phyloP scores from a whole-genome alignment of 2,797 vertebrate genomes.

The Amblyraja radiata region DNA sequence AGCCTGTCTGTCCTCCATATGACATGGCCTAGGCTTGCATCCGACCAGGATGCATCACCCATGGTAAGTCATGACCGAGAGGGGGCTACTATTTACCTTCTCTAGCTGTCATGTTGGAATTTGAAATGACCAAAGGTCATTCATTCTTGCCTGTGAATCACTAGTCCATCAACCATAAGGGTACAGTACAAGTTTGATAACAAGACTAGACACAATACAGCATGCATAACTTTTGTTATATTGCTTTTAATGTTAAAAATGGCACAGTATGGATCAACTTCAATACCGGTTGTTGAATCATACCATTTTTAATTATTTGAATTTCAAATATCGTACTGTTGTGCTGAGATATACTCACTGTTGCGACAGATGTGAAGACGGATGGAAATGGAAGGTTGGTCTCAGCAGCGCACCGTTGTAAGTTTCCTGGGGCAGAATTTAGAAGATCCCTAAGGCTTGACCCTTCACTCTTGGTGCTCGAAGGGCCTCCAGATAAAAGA shows the following conservation, averaged over 20 bases:
- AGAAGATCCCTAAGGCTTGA: slow-evolving; percentile 94
- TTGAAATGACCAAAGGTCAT: no score
- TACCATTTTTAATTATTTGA: not conserved
- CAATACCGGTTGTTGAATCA: not conserved
- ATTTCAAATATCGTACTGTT: not conserved
- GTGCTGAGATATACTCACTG: slow-evolving; percentile 58
- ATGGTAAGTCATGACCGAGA: no score
- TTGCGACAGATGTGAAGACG: slow-evolving; percentile 79
- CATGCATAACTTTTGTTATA: not conserved
- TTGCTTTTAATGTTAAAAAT: not conserved
- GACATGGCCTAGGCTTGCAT: no score
- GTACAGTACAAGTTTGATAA: no score
- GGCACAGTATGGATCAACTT: not conserved
- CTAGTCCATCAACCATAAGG: no score
- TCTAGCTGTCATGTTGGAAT: no score
- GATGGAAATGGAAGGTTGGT: slow-evolving; percentile 88
- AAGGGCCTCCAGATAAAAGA: slow-evolving; percentile 79
- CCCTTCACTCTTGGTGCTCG: slow-evolving; percentile 89
- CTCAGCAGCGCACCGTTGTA: slow-evolving; percentile 80
- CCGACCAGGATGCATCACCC: no score
- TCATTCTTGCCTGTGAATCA: no score
- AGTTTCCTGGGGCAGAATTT: slow-evolving; percentile 89
- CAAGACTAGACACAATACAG: not conserved
- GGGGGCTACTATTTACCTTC: no score
- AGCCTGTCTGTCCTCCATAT: no score